phyloP scores from a whole-genome alignment of 2,888 invertebrate genomes.

The Spodoptera littoralis region DNA sequence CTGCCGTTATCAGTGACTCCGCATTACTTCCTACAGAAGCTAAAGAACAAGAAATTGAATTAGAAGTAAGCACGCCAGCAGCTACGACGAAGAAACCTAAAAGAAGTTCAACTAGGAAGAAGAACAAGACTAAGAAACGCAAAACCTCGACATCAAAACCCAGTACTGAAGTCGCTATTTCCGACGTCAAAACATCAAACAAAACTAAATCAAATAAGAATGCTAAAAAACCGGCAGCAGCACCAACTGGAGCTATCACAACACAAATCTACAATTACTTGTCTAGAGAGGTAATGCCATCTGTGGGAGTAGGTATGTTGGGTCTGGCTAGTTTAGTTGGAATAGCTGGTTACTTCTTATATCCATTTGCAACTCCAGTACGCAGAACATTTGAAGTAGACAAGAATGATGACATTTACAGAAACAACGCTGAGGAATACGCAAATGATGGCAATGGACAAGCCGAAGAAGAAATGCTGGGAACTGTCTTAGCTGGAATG shows the following conservation, averaged over 20 bases:
- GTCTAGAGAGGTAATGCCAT: conserved; percentile 94
- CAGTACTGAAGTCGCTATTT: conserved; percentile 68
- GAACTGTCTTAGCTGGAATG: conserved; percentile 93
- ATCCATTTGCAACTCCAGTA: conserved; percentile 91
- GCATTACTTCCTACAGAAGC: conserved; percentile 83
- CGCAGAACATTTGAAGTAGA: conserved; percentile 91
- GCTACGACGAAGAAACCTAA: conserved; percentile 85
- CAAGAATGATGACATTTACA: conserved; percentile 90
- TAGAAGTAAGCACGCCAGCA: conserved; percentile 83
- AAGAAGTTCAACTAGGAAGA: conserved; percentile 83
- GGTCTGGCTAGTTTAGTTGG: conserved; percentile 93
- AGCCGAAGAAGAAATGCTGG: conserved; percentile 93
- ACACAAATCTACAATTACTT: conserved; percentile 93
- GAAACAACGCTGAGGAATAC: conserved; percentile 91
- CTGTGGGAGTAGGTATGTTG: conserved; percentile 93
- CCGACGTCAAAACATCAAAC: conserved; percentile 86
- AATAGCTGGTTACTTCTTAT: conserved; percentile 93
- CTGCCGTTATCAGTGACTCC: conserved; percentile 76
- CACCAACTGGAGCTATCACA: conserved; percentile 88
- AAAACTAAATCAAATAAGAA: conserved; percentile 86
- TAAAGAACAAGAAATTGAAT: conserved; percentile 85
- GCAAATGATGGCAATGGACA: conserved; percentile 91
- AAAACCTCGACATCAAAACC: conserved; percentile 85
- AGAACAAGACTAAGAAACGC: conserved; percentile 89
- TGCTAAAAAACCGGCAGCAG: conserved; percentile 74